Conservation (phyloP, 2,888 invertebrate genomes). For the Leptarthrus brevirostris region DNA sequence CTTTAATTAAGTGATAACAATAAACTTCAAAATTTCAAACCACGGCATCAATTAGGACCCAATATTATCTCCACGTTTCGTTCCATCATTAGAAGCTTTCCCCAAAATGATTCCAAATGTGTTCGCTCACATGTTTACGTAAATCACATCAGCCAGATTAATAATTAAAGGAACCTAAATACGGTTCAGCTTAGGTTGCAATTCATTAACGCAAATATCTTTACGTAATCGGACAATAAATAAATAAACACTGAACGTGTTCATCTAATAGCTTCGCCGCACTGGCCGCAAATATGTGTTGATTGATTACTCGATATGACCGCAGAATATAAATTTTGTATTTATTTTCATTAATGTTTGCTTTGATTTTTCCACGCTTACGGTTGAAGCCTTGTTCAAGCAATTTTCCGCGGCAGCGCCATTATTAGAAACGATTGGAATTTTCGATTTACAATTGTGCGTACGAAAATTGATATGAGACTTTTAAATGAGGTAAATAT, state of each 20-base stretch:
- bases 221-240: slow-evolving; percentile 30
- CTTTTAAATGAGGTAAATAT: too few relatives aligned
- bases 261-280: background rate
- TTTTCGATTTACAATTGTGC: too few relatives aligned
- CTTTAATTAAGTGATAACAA: too few relatives aligned
- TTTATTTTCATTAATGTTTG: slow-evolving; percentile 14
- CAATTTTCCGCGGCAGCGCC: too few relatives aligned
- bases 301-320: slow-evolving; percentile 25
- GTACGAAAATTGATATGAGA: too few relatives aligned
- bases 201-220: slow-evolving; percentile 34
- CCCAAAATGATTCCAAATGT: background rate
- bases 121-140: background rate
- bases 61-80: too few relatives aligned
- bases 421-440: too few relatives aligned
- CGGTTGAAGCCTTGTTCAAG: too few relatives aligned
- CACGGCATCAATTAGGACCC: too few relatives aligned
- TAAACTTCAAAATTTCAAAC: too few relatives aligned
- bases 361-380: too few relatives aligned
- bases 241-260: slow-evolving; percentile 9
- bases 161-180: slow-evolving; percentile 10
- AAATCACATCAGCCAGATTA: background rate
- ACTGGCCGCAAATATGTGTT: slow-evolving; percentile 20
- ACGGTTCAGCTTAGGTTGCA: background rate
- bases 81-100: too few relatives aligned
- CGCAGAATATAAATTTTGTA: slow-evolving; percentile 7